Conservation (phyloP, 2,888 invertebrate species). For the Nomada ferruginata region DNA sequence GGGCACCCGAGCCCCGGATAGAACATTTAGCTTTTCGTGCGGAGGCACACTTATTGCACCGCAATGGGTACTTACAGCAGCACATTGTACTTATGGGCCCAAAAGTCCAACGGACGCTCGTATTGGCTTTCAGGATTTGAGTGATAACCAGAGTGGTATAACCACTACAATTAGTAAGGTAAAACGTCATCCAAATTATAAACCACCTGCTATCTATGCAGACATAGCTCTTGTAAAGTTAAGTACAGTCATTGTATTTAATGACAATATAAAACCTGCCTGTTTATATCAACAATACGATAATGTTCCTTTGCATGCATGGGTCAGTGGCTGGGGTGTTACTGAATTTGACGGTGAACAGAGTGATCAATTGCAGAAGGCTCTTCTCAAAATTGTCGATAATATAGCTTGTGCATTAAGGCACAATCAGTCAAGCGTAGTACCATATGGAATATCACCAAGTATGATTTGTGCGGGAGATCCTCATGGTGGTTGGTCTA, state of each 20-base stretch:
- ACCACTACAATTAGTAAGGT: conserved; percentile 39
- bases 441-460: conserved; percentile 78
- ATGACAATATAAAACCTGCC: conserved; percentile 82
- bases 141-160: conserved; percentile 45
- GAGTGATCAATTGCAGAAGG: conserved; percentile 84
- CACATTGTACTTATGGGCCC: conserved; percentile 69
- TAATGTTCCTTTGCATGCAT: conserved; percentile 61
- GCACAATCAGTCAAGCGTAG: conserved; percentile 64
- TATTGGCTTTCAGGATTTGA: conserved; percentile 63
- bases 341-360: conserved; percentile 74
- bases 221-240: conserved; percentile 89
- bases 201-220: conserved; percentile 85
- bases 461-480: conserved; percentile 85
- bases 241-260: conserved; percentile 74
- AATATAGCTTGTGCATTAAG: conserved; percentile 79
- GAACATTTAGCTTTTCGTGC: conserved; percentile 56
- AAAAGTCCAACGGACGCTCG: conserved; percentile 52
- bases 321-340: conserved; percentile 84
- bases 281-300: conserved; percentile 81
- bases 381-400: conserved; percentile 81
- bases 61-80: conserved; percentile 72
- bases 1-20: conserved; percentile 37
- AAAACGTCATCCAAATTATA: conserved; percentile 65
- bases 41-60: conserved; percentile 70
- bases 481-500: conserved; percentile 77